Conservation (phyloP, 2,888 invertebrate genomes). For the Eledona agricola region DNA sequence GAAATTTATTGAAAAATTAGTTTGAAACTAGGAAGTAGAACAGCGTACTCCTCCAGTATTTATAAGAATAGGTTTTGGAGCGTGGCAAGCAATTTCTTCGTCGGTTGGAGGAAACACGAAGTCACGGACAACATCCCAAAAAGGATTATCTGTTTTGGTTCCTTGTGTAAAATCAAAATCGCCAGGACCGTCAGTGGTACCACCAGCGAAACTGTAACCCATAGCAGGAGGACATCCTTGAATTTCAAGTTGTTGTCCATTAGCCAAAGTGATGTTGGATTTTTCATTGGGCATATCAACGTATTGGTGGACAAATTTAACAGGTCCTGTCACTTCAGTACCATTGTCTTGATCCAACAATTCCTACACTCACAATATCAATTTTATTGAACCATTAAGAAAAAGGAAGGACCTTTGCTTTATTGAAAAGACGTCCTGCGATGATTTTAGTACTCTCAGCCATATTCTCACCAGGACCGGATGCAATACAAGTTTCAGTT, state of each 20-base stretch:
- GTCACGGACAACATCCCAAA: slow-evolving; percentile 87
- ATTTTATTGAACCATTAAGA: not conserved
- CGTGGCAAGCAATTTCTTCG: slow-evolving; percentile 80
- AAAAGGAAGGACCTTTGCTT: slow-evolving; percentile 71
- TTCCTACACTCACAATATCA: slow-evolving; percentile 49
- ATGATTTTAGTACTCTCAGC: slow-evolving; percentile 92
- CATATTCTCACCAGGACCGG: slow-evolving; percentile 91
- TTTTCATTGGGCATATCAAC: slow-evolving; percentile 82
- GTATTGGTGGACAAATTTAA: slow-evolving; percentile 81
- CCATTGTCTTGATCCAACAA: slow-evolving; percentile 66
- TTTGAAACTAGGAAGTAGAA: not conserved
- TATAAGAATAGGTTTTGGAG: slow-evolving; percentile 88
- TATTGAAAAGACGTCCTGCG: slow-evolving; percentile 77
- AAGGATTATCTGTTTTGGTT: slow-evolving; percentile 77
- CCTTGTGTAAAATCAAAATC: slow-evolving; percentile 86
- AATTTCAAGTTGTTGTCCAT: slow-evolving; percentile 66
- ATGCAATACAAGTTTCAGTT: slow-evolving; percentile 81
- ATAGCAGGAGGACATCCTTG: slow-evolving; percentile 87
- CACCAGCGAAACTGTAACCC: slow-evolving; percentile 95
- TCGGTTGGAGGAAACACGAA: slow-evolving; percentile 78
- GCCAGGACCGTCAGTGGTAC: slow-evolving; percentile 90
- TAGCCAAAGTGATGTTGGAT: slow-evolving; percentile 67
- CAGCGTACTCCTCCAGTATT: slow-evolving; percentile 82
- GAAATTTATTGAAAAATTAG: slow-evolving; percentile 4
- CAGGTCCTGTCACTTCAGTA: slow-evolving; percentile 76